Conservation (phyloP, 2,113 vertebrate species). For the Pterocles orientalis region DNA sequence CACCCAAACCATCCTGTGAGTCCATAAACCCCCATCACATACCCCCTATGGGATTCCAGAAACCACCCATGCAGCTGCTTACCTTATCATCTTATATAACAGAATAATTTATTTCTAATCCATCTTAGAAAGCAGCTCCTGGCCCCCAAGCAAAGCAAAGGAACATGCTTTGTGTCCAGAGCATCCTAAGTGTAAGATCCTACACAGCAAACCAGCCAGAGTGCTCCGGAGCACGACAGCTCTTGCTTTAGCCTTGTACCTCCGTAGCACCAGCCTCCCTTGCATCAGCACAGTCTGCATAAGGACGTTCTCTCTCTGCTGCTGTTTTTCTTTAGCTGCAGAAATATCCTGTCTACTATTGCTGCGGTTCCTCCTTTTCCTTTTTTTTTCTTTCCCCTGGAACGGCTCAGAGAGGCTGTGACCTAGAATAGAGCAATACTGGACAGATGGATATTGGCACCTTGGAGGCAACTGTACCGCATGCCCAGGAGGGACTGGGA, state of each 20-base stretch:
- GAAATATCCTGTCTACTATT: neutral
- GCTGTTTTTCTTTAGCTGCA: neutral
- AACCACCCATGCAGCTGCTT: neutral
- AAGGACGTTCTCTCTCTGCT: neutral
- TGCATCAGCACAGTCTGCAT: rapidly evolving
- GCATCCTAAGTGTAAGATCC: neutral
- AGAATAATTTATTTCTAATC: neutral
- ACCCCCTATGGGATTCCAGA: too few relatives aligned
- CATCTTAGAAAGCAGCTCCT: neutral
- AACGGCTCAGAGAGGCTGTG: neutral
- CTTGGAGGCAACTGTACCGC: neutral
- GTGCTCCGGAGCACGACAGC: neutral
- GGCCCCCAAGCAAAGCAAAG: neutral
- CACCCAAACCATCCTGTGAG: too few relatives aligned
- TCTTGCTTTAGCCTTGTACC: neutral
- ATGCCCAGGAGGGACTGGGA: neutral
- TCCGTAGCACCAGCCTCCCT: rapidly evolving
- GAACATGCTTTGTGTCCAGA: neutral
- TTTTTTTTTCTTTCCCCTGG: neutral
- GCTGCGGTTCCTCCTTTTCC: neutral
- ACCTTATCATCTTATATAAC: neutral
- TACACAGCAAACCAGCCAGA: neutral
- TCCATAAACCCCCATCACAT: neutral
- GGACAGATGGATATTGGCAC: neutral
- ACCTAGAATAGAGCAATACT: neutral